Evolutionary conservation across 2,888 invertebrate species (phyloP).

Genomic region (Leptinotarsa rubiginosa): DNA sequence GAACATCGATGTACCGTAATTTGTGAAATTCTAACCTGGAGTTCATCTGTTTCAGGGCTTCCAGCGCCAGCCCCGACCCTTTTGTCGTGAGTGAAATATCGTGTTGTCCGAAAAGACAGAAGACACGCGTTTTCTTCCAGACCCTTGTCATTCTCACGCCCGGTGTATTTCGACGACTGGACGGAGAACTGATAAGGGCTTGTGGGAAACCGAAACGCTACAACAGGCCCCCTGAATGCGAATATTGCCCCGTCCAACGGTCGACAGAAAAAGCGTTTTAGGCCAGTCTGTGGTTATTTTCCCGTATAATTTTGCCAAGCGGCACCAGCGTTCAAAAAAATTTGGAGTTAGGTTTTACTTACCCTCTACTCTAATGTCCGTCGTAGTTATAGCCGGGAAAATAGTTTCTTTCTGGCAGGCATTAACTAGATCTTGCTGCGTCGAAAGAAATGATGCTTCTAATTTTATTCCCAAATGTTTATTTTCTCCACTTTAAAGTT

Average conservation of each 20-base stretch:
- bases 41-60: slow-evolving; percentile 17
- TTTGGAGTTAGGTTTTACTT: too few relatives aligned
- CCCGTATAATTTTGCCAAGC: too few relatives aligned
- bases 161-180: slow-evolving; percentile 89
- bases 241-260: too few relatives aligned
- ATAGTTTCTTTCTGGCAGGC: too few relatives aligned
- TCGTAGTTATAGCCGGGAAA: too few relatives aligned
- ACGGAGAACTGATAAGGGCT: slow-evolving; percentile 99
- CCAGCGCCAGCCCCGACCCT: slow-evolving; percentile 29
- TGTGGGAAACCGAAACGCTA: slow-evolving; percentile 73
- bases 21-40: neutral
- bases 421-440: too few relatives aligned
- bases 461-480: too few relatives aligned
- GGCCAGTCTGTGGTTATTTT: too few relatives aligned
- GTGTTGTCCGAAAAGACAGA: slow-evolving; percentile 42
- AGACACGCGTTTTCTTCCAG: slow-evolving; percentile 64
- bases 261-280: neutral
- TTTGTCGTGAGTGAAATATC: slow-evolving; percentile 41
- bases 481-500: too few relatives aligned
- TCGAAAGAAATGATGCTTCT: too few relatives aligned
- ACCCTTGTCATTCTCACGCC: slow-evolving; percentile 97
- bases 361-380: too few relatives aligned
- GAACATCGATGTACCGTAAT: neutral
- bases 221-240: slow-evolving; percentile 51
- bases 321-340: too few relatives aligned